Evolutionary conservation across 2,888 invertebrate species (phyloP).

Genomic region (Parelbella ahira): DNA sequence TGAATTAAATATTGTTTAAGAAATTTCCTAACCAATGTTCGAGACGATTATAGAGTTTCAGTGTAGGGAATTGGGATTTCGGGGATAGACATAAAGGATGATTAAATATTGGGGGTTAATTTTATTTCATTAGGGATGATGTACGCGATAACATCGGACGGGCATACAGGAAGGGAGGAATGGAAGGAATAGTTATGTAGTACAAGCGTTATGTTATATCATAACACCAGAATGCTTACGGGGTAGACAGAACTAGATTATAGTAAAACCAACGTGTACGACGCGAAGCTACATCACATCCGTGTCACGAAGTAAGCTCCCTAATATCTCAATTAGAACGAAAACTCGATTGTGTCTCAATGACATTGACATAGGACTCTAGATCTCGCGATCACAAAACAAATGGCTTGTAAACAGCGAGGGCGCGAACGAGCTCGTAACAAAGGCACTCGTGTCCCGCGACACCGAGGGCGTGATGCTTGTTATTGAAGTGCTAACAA

Average conservation of each 20-base stretch:
- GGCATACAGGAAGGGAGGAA: background rate
- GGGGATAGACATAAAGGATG: slow-evolving; percentile 21
- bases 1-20: too few relatives aligned
- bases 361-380: slow-evolving; percentile 52
- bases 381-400: slow-evolving; percentile 35
- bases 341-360: slow-evolving; percentile 39
- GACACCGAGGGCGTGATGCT: slow-evolving; percentile 29
- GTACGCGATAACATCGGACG: slow-evolving; percentile 5
- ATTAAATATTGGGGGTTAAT: slow-evolving; percentile 23
- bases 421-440: slow-evolving; percentile 40
- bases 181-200: too few relatives aligned
- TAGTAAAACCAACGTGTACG: too few relatives aligned
- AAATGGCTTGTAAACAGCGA: slow-evolving; percentile 50
- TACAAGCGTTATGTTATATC: too few relatives aligned
- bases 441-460: slow-evolving; percentile 42
- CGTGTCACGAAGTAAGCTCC: too few relatives aligned
- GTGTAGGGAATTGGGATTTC: slow-evolving; percentile 21
- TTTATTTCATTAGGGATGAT: slow-evolving; percentile 22
- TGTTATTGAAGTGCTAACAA: slow-evolving; percentile 1
- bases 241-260: too few relatives aligned
- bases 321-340: slow-evolving; percentile 23
- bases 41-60: slow-evolving; percentile 17
- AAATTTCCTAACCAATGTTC: too few relatives aligned
- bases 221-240: too few relatives aligned
- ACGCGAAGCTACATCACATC: too few relatives aligned